Evolutionary conservation across 2,113 vertebrate species (phyloP), one percentile per base, ranked within the genome.

Genomic region (Mystacornis crossleyi): DNA sequence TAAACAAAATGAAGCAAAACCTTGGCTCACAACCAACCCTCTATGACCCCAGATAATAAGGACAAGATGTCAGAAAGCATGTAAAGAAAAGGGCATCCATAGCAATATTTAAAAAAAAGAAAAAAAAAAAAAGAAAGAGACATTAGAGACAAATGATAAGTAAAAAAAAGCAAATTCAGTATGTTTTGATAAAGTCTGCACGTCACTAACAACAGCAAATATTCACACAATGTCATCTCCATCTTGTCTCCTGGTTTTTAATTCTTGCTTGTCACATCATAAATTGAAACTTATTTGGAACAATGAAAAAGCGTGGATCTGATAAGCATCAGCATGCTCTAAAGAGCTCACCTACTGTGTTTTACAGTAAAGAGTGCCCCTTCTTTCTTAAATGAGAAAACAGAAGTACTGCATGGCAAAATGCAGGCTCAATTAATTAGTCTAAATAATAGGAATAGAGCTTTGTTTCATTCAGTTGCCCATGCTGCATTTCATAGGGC

Each of bases 81-180:
- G 12, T 4, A 58, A 73, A 28, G 13, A 43, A 67, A 77, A 66
- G 36, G 4, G 14, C 10, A 58, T 58, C 25, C 25, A 58, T 5
- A 36, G 33, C 18, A 61, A 51, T 24, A 36, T 10, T 13, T 7
- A 47, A 33, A n/a, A 54, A 53, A 26, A 14, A 23, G 26, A 3
- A 10, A 2, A 14, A 9, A 3, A 10, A 2, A 14, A 9, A 42
- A 17, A 18, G 10, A 29, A 47, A 58, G 8, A 58, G 33, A 19
- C 33, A 29, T 36, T 36, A 45, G 54, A 36, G 40, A 29, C 14
- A 47, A 58, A 75, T 36, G 4, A 6, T 36, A 36, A 45, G 33
- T 8, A 29, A 58, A 24, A 43, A 38, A 43, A 7, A 13, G 2
- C 4, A 74, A 70, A 61, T 7, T 42, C 0, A 10, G 2, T 8